These are phyloP conservation scores for Lydus trimaculatus DNA, from an alignment of 2,888 invertebrate species.

Conservation along the genomic window DNA sequence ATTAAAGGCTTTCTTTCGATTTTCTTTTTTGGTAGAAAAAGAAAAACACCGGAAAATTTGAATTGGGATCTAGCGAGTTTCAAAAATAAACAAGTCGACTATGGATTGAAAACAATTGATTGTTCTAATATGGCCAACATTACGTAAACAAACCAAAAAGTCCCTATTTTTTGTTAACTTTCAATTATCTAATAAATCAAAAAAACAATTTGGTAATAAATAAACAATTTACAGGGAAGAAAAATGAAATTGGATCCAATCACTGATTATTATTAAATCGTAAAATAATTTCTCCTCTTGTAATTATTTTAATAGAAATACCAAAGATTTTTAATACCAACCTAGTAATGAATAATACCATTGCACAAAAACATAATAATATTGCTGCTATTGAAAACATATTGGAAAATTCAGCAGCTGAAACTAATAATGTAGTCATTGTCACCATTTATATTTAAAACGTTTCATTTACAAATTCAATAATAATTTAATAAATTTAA, in stretches of 20 bases:
- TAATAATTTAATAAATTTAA: not conserved
- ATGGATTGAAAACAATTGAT: not conserved
- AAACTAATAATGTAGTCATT: constrained; percentile 69
- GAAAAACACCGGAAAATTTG: too few species aligned
- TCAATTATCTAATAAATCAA: not conserved
- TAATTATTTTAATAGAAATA: constrained; percentile 2
- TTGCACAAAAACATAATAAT: constrained; percentile 75
- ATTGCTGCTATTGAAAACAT: constrained; percentile 78
- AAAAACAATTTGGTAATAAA: too few species aligned
- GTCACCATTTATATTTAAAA: constrained; percentile 42
- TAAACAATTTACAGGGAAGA: too few species aligned
- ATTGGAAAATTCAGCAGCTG: constrained; percentile 77
- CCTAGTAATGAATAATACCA: constrained; percentile 79
- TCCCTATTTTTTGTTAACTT: not conserved
- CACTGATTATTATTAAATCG: too few species aligned
- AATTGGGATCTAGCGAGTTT: not conserved
- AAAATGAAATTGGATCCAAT: too few species aligned
- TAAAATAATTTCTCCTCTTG: not conserved
- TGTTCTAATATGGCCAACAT: not conserved
- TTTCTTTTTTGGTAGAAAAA: too few species aligned
- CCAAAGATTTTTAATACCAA: constrained; percentile 53
- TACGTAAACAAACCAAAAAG: not conserved
- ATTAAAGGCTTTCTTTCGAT: too few species aligned
- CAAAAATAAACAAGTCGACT: not conserved
- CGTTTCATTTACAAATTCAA: not conserved